Evolutionary conservation across 1,140 invertebrate species (phyloP).

Genomic region (Hydropsyche tenuis): DNA sequence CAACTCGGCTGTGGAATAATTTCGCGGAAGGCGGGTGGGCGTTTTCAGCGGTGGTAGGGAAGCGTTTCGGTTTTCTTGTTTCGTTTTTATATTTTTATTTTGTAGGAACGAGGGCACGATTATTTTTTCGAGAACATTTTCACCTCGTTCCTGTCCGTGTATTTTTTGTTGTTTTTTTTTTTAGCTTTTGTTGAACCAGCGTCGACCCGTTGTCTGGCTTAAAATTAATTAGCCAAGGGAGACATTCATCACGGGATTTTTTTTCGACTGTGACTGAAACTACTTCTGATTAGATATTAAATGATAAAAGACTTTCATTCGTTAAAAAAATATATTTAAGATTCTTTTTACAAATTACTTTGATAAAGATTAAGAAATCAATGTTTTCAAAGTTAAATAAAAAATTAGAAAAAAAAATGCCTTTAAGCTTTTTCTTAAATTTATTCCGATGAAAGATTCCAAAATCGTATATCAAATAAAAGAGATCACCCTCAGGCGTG

Average conservation of each 20-base stretch:
- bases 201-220: constrained; percentile 23
- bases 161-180: background rate
- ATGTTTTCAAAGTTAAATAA: too few relatives aligned
- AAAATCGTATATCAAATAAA: background rate
- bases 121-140: constrained; percentile 6
- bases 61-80: background rate
- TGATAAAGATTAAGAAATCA: too few relatives aligned
- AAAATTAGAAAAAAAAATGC: too few relatives aligned
- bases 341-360: too few relatives aligned
- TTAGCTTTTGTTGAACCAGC: background rate
- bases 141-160: background rate
- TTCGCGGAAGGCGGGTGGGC: too few relatives aligned
- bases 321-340: too few relatives aligned
- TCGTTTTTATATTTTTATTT: background rate
- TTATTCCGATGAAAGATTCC: background rate
- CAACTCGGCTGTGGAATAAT: too few relatives aligned
- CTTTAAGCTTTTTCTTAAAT: too few relatives aligned
- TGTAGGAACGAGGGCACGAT: background rate
- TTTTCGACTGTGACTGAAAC: background rate
- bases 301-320: background rate
- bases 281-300: background rate
- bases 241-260: constrained; percentile 22
- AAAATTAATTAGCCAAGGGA: constrained; percentile 28
- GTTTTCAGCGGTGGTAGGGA: too few relatives aligned
- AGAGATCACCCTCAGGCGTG: background rate